These are phyloP conservation scores for Notamacropus eugenii DNA, from an alignment of 2,797 vertebrate genomes.

Conservation along the genomic window DNA sequence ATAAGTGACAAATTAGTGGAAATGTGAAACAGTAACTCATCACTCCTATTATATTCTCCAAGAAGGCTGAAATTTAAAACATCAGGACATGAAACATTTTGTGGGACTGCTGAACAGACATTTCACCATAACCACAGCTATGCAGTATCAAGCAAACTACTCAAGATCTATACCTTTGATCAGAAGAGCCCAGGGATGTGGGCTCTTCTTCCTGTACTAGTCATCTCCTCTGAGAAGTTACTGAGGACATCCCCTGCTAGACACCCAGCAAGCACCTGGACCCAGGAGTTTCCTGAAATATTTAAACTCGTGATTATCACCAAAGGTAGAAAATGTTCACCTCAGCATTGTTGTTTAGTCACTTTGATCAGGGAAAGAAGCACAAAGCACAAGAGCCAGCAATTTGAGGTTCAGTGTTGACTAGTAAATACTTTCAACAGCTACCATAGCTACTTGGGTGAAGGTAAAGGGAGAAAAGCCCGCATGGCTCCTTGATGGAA, in stretches of 20 bases:
- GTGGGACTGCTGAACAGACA: neutral
- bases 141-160: neutral
- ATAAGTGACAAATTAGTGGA: neutral
- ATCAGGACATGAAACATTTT: neutral
- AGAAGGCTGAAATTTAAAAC: neutral
- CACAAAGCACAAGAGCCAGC: neutral
- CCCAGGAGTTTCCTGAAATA: neutral
- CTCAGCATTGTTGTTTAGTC: neutral
- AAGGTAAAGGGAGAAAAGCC: neutral
- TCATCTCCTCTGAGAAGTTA: neutral
- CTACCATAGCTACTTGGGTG: neutral
- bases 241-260: neutral
- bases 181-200: neutral
- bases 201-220: neutral
- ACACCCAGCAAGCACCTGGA: neutral
- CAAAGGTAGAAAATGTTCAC: neutral
- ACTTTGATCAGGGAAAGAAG: neutral
- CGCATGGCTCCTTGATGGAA: neutral
- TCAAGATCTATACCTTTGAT: neutral
- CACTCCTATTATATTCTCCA: neutral
- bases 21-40: neutral
- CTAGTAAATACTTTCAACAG: neutral
- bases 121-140: neutral
- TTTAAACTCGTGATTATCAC: neutral
- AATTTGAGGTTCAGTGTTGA: neutral